Evolutionary conservation across 2,888 invertebrate genomes (phyloP), one percentile per base, ranked within the genome.

Genomic region (Nesidiocoris tenuis): DNA sequence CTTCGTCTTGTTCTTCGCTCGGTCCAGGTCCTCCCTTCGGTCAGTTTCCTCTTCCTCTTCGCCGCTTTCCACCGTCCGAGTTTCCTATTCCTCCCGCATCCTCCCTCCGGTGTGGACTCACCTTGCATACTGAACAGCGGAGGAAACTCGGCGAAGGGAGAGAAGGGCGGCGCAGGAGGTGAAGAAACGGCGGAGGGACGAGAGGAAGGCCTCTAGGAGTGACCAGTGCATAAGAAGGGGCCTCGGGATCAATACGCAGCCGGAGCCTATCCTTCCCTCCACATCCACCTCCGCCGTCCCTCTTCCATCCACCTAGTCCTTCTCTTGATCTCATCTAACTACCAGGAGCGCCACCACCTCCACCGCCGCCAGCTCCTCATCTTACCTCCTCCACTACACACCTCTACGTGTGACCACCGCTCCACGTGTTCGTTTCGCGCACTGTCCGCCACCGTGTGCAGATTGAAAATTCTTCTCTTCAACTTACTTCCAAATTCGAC

Each of bases 151-250:
- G 59, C 18, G 59, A 63, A 19, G 25, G 18, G 3, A 24, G 19
- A 9, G 64, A 63, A 21, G 22, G 64, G 21, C 22, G 64, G 64
- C 18, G 59, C 7, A 19, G 25, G 18, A 7, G n/a, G 19, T 2
- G 64, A 63, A 21, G 22, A 21, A 9, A 12, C 9, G 64, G 22
- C n/a, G 3, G 61, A 22, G 18, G n/a, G 61, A 17, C 7, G 23
- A 19, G n/a, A 21, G 72, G 72, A 21, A 61, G 59, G 71, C 61
- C 19, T 72, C 64, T 72, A 61, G 66, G 71, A 76, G 71, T 76
- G 76, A 76, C 76, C 76, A 76, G 76, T 76, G 76, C 76, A 76
- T 76, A 76, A 76, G 76, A 76, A 76, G 76, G 76, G 71, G 63
- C 55, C 65, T 61, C 56, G 76, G 68, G 76, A 70, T 76, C 68